Percentiles rank a stretch among this genome's conserved stretches.
Evolutionary conservation across 2,888 invertebrate genomes (phyloP).

Genomic region (Nematopogon swammerdamellus): DNA sequence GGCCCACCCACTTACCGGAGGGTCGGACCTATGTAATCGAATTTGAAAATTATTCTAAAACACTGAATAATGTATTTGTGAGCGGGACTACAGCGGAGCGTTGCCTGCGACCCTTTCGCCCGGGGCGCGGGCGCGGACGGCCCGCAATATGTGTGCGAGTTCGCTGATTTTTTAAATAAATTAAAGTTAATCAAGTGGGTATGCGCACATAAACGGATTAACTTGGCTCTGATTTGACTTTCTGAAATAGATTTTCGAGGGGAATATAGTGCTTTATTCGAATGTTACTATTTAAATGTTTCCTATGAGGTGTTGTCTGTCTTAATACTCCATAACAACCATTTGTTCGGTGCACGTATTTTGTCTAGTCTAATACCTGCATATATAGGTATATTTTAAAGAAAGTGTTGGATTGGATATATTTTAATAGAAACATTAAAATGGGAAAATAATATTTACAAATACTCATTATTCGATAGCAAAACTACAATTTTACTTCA

Average conservation of each 20-base stretch:
- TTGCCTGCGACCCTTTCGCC: conserved; percentile 26
- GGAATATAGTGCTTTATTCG: too few relatives aligned
- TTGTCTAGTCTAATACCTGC: too few relatives aligned
- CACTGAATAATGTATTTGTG: conserved; percentile 56
- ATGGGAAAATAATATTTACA: too few relatives aligned
- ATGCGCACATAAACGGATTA: conserved; percentile 57
- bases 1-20: conserved; percentile 50
- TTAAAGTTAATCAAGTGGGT: conserved; percentile 58
- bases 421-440: too few relatives aligned
- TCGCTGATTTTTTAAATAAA: conserved; percentile 54
- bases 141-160: conserved; percentile 26
- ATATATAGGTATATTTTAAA: too few relatives aligned
- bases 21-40: conserved; percentile 58
- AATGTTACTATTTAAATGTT: too few relatives aligned
- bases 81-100: conserved; percentile 27
- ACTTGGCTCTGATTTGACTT: conserved; percentile 54
- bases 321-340: too few relatives aligned
- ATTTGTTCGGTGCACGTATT: too few relatives aligned
- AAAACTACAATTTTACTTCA: too few relatives aligned
- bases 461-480: too few relatives aligned
- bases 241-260: conserved; percentile 7
- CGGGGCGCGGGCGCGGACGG: conserved; percentile 36
- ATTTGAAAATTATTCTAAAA: conserved; percentile 59
- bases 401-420: too few relatives aligned
- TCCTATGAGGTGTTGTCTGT: too few relatives aligned